Evolutionary conservation across 1,140 invertebrate genomes (phyloP).

Genomic region (Batillaria attramentaria): DNA sequence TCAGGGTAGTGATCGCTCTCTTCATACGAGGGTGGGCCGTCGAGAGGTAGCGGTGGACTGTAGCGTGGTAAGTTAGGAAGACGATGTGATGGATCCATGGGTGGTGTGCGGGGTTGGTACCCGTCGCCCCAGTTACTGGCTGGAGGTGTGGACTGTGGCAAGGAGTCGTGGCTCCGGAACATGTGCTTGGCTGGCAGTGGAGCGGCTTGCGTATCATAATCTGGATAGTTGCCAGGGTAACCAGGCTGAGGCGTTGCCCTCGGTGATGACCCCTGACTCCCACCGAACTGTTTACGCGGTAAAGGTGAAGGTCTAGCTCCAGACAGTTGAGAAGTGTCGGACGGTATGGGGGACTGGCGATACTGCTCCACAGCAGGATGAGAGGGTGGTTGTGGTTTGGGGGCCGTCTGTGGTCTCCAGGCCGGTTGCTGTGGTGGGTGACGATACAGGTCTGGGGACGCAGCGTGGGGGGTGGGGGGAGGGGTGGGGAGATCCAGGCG

Average conservation of each 20-base stretch:
- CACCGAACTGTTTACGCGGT: neutral
- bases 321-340: slow-evolving; percentile 11
- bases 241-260: neutral
- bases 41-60: slow-evolving; percentile 12
- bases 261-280: slow-evolving; percentile 14
- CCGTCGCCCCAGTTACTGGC: neutral
- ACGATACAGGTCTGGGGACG: too few relatives aligned
- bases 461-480: slow-evolving; percentile 29
- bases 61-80: slow-evolving; percentile 20
- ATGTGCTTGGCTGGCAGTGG: slow-evolving; percentile 5
- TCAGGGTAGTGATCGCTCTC: neutral
- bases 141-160: neutral
- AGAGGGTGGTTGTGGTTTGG: slow-evolving; percentile 9
- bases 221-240: neutral
- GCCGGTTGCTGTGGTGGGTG: too few relatives aligned
- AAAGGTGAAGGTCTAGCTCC: slow-evolving; percentile 16
- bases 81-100: neutral
- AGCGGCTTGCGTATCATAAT: slow-evolving; percentile 15
- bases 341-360: slow-evolving; percentile 7
- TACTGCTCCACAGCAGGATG: slow-evolving; percentile 16
- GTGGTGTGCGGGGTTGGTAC: slow-evolving; percentile 7
- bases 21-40: slow-evolving; percentile 18
- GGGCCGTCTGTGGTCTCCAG: neutral
- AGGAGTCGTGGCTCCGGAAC: neutral
- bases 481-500: slow-evolving; percentile 36